Base-by-base conservation (phyloP, 2,797 vertebrate species). In the Microctenopoma lineatum region DNA sequence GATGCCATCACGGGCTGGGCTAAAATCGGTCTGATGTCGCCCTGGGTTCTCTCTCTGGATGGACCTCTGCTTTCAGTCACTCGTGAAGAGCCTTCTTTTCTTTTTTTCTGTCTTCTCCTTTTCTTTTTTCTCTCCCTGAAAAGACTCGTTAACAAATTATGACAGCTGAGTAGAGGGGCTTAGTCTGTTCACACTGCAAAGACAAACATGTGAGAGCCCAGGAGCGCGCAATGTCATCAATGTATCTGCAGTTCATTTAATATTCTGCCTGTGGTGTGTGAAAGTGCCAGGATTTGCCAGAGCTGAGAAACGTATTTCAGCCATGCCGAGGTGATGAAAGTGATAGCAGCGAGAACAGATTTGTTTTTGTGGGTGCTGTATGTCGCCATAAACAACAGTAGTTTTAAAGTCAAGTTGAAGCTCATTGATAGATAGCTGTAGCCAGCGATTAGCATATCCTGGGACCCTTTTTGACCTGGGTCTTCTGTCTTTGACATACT, bases 81-180 rank as follows among this genome's bases (percentile, higher is more conserved):
- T 92, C 75, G 73, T 89, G 87, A 93, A 91, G 91, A 90, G 91
- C 80, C 83, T 90, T 91, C 83, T 89, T 90, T 90, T 88, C 89
- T 89, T 86, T 84, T 89, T 83, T 84, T 87, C 86, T 82, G 83
- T 84, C 85, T 87, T 84, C 87, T 88, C 79, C 85, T 81, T 87
- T 87, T 91, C 83, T 91, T 86, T 88, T 89, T 86, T 81, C 84
- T 67, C 82, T 79, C 70, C 75, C 82, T 94, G 87, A 93, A 95
- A 95, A 89, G 92, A 85, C 90, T 94, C 89, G 89, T 94, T 95
- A 95, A 95, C 93, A 94, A 95, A 94, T 95, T 94, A 95, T 95
- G 94, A 95, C 94, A 94, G 93, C 94, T 94, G 93, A 92, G 92
- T 90, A 90, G 91, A 93, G 88, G 84, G 87, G 92, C 91, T 91